Base-by-base conservation (phyloP, 2,113 vertebrate genomes). In the Jaculus jaculus region DNA sequence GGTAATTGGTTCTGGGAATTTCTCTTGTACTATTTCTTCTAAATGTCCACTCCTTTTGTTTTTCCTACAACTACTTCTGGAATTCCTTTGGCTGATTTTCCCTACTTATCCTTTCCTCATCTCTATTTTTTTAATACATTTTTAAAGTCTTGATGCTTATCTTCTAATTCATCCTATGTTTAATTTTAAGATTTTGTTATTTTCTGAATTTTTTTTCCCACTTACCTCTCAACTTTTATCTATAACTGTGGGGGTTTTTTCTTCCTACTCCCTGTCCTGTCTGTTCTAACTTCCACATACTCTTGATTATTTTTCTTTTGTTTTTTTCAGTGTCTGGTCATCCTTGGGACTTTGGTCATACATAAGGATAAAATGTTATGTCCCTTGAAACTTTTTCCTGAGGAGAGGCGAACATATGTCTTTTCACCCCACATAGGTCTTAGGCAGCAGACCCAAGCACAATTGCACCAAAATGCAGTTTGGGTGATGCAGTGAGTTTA, bases 61-160 rank as follows among this genome's bases (percentile, higher is more conserved):
- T 90, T 79, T 86, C 26, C n/a, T 65, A 5, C 17, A 20, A 71
- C 42, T 66, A 69, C 61, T 92, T 94, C 66, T 80, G 24, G 26
- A 91, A 86, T 96, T 91, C 39, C 4, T 89, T 88, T 90, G 32
- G 21, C 58, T 87, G 63, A 65, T 74, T 82, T 87, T 75, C 72
- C 71, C 78, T 71, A 7, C 72, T 80, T 78, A 81, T 84, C 54
- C 74, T 87, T 92, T 58, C 16, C 61, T 10, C 77, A 54, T 28
- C 2, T 68, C 37, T 86, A 23, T 78, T 92, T 37, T 69, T 60
- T 95, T 79, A 78, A 20, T 90, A 11, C 23, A 39, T 68, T 92
- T 20, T 81, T 10, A 87, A 90, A 90, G 30, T 88, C 32, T 13
- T 79, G 23, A 84, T 54, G 9, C 75, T 73, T 66, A 74, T 69